Evolutionary conservation across 2,888 invertebrate genomes (phyloP), one percentile per base, ranked within the genome.

Genomic region (Cerastoderma edule): DNA sequence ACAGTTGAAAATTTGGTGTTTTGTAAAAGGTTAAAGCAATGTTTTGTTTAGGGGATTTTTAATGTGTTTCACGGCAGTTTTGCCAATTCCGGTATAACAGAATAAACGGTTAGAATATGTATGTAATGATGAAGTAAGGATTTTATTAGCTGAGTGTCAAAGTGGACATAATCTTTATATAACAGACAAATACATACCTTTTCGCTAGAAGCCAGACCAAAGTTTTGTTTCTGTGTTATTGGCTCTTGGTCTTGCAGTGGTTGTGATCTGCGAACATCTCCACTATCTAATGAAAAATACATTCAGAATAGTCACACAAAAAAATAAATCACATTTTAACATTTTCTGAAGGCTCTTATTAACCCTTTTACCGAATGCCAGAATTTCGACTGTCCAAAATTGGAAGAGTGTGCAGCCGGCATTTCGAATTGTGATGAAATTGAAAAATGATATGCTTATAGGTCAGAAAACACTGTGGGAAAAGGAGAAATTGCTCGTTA

Each of bases 191-290:
- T 39, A 13, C 32, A 32, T 33, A 72, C 77, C 63, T 46, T 69
- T 24, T 32, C 33, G 16, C 50, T 28, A 4, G 67, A 24, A n/a
- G 70, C 70, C 3, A 46, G 60, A 13, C 63, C 67, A 24, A 67
- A 39, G 39, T 67, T 78, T 28, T 67, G 67, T 60, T 64, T 67
- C 48, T 56, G 56, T n/a, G 68, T n/a, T 30, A 67, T 78, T 8
- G 72, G 56, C 22, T 60, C 72, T 22, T 35, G 65, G 16, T 73
- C 73, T 13, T 71, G 66, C 13, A 67, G 30, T 22, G 33, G 66
- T 22, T 69, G 69, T 10, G 72, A 72, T 28, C 19, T 54, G 32
- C 28, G 27, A 1, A 71, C 63, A 44, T 66, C 75, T 28, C 66
- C 75, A 64, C 46, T 48, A 48, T n/a, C 16, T 50, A 48, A 10